phyloP scores from a whole-genome alignment of 2,888 invertebrate species.

The Lymantria monacha region DNA sequence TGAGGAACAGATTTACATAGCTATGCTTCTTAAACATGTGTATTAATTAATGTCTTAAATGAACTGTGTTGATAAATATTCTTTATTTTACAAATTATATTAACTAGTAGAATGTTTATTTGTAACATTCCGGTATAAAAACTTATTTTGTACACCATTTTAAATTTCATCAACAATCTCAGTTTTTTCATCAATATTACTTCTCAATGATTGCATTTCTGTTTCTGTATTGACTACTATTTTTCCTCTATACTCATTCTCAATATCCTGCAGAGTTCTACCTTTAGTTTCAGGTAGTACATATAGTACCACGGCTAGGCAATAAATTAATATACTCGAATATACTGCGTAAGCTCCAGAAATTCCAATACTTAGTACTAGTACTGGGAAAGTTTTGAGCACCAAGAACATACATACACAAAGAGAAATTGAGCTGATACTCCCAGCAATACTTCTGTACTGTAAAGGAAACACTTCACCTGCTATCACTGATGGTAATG shows the following conservation, averaged over 20 bases:
- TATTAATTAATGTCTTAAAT: no score
- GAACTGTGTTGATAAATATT: no score
- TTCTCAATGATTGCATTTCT: conserved; percentile 7
- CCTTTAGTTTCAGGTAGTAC: conserved; percentile 85
- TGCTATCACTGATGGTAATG: conserved; percentile 86
- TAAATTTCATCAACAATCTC: no score
- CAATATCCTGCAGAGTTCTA: conserved; percentile 84
- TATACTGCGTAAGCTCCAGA: conserved; percentile 82
- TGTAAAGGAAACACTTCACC: conserved; percentile 86
- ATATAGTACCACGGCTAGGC: conserved; percentile 69
- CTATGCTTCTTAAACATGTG: no score
- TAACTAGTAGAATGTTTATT: no score
- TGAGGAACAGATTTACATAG: no score
- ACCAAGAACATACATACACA: conserved; percentile 82
- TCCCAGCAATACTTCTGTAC: conserved; percentile 83
- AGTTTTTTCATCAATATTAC: background rate
- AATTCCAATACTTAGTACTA: conserved; percentile 74
- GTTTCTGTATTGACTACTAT: conserved; percentile 1
- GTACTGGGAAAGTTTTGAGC: conserved; percentile 82
- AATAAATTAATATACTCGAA: conserved; percentile 70
- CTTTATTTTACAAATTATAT: no score
- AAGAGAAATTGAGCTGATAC: conserved; percentile 81
- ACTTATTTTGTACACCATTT: no score
- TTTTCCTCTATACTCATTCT: conserved; percentile 72
- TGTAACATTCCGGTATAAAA: no score